A percentile compares a stretch with the other conserved stretches of the same genome.
phyloP scores from a whole-genome alignment of 1,140 invertebrate species.

The Chlorops oryzae region DNA sequence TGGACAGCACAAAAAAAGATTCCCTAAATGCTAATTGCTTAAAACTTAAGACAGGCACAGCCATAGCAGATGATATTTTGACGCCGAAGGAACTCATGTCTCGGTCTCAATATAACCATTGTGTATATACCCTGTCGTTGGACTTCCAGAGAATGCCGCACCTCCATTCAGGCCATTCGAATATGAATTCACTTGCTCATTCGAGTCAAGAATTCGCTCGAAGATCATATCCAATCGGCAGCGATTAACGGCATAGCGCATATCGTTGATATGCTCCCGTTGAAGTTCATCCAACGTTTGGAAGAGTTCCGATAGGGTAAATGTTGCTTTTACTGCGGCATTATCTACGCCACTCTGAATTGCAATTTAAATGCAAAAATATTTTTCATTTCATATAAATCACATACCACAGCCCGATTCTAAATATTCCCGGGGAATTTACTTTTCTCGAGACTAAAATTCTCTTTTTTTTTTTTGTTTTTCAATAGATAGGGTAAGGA shows the following conservation, averaged over 20 bases:
- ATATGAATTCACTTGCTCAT: constrained; percentile 17
- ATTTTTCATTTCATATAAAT: background rate
- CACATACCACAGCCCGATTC: background rate
- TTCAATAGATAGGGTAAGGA: too few species aligned
- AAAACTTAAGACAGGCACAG: too few species aligned
- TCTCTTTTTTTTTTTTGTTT: too few species aligned
- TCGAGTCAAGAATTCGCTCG: constrained; percentile 36
- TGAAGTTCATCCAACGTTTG: constrained; percentile 17
- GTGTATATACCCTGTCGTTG: constrained; percentile 35
- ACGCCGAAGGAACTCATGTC: too few species aligned
- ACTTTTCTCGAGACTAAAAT: too few species aligned
- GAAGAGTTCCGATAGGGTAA: constrained; percentile 21
- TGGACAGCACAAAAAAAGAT: too few species aligned
- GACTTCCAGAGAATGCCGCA: constrained; percentile 22
- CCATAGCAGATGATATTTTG: too few species aligned
- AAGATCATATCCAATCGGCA: constrained; percentile 41
- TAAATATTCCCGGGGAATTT: too few species aligned
- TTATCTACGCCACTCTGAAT: background rate
- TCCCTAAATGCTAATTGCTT: too few species aligned
- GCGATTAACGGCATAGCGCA: constrained; percentile 30
- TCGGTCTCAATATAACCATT: constrained; percentile 37
- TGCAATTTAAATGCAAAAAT: background rate
- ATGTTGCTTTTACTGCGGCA: background rate
- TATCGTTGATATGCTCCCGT: constrained; percentile 1
- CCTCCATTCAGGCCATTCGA: constrained; percentile 14